A percentile compares a stretch with the other conserved stretches of the same genome.
Evolutionary conservation across 2,888 invertebrate genomes (phyloP).

Genomic region (Scaptomyza parva): DNA sequence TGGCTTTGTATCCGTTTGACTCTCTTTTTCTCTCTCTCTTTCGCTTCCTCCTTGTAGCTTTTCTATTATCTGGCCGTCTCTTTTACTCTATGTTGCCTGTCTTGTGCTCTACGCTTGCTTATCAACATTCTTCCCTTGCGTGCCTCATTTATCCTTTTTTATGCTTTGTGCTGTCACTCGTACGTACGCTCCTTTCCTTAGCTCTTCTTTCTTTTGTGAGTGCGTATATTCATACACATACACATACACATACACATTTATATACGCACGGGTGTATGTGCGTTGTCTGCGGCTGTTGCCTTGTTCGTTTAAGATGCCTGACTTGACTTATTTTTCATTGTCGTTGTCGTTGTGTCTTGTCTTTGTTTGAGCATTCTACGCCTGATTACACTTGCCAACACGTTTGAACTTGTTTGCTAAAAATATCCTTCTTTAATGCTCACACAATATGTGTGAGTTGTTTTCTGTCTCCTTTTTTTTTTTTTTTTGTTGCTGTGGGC

Average conservation of each 20-base stretch:
- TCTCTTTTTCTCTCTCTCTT: constrained; percentile 34
- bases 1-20: constrained; percentile 77
- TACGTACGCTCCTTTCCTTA: constrained; percentile 44
- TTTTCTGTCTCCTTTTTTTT: no score
- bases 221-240: constrained; percentile 19
- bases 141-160: constrained; percentile 75
- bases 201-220: constrained; percentile 34
- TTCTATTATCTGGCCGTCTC: constrained; percentile 15
- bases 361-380: constrained; percentile 74
- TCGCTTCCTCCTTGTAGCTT: constrained; percentile 15
- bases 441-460: constrained; percentile 13
- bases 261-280: constrained; percentile 10
- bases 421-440: constrained; percentile 57
- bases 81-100: constrained; percentile 47
- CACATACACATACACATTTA: constrained; percentile 1
- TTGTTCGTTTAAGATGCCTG: constrained; percentile 61
- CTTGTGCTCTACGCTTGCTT: constrained; percentile 51
- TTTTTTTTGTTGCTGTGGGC: constrained; percentile 13
- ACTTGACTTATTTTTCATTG: constrained; percentile 79
- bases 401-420: constrained; percentile 48
- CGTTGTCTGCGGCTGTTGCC: constrained; percentile 56
- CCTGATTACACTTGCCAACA: constrained; percentile 78
- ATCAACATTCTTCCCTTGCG: constrained; percentile 63
- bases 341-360: constrained; percentile 67
- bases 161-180: constrained; percentile 70